Conservation (phyloP, 2,888 invertebrate genomes). For the Linnaemya vulpina region DNA sequence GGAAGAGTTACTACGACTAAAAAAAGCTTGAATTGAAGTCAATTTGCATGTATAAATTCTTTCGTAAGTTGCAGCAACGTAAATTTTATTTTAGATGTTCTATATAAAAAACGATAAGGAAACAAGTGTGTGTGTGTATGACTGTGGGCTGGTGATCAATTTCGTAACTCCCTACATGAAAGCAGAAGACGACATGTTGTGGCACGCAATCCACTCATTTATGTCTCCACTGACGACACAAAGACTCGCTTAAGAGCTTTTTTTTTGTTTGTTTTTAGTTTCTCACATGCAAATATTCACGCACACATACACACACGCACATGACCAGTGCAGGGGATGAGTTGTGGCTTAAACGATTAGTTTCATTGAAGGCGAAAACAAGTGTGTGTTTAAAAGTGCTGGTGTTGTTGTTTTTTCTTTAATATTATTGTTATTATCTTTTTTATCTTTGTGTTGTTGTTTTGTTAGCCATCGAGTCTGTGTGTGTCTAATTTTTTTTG, state of each 20-base stretch:
- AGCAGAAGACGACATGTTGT: conserved; percentile 24
- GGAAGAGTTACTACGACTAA: neutral
- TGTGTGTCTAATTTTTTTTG: conserved; percentile 20
- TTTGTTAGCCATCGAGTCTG: conserved; percentile 32
- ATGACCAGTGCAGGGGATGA: neutral
- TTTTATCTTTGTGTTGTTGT: neutral
- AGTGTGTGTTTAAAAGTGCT: neutral
- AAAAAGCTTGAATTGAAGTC: neutral
- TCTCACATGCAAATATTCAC: neutral
- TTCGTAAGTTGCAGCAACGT: too few species aligned
- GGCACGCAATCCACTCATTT: conserved; percentile 37
- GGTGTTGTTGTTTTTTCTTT: conserved; percentile 10
- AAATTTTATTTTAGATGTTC: neutral
- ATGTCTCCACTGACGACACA: conserved; percentile 62
- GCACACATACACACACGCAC: neutral
- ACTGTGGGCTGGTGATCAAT: neutral
- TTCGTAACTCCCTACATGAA: conserved; percentile 45
- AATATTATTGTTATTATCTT: neutral
- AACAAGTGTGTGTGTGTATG: neutral
- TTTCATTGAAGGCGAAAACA: neutral
- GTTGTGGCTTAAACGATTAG: neutral
- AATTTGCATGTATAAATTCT: neutral
- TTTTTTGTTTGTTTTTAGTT: neutral
- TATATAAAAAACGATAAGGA: neutral
- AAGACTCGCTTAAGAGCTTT: conserved; percentile 60